A percentile compares a stretch with the other conserved stretches of the same genome.
Conservation (phyloP, 2,888 invertebrate genomes). For the Acronicta psi region DNA sequence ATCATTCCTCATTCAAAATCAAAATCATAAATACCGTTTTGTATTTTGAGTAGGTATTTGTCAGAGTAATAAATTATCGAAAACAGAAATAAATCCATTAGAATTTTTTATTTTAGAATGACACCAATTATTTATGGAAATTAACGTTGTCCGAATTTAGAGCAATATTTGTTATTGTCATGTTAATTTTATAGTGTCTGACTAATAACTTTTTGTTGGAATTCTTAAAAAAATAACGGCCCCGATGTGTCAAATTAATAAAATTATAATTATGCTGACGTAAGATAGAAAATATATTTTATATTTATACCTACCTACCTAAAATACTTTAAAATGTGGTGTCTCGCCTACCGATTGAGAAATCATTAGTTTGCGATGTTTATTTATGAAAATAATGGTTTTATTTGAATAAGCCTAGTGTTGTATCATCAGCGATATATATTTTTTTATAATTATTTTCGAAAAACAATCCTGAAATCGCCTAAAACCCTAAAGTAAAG, state of each 20-base stretch:
- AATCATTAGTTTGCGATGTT: conserved; percentile 26
- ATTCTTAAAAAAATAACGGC: conserved; percentile 31
- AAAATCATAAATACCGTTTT: conserved; percentile 13
- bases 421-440: conserved; percentile 17
- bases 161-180: conserved; percentile 68
- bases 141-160: conserved; percentile 64
- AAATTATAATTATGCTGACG: conserved; percentile 42
- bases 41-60: conserved; percentile 8
- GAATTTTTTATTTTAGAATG: conserved; percentile 49
- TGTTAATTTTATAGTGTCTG: conserved; percentile 69
- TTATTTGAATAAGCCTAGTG: conserved; percentile 24
- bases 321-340: conserved; percentile 25
- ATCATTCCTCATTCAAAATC: conserved; percentile 9
- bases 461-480: no score
- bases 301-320: conserved; percentile 18
- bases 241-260: conserved; percentile 41
- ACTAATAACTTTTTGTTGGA: conserved; percentile 44
- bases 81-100: conserved; percentile 36
- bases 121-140: conserved; percentile 56
- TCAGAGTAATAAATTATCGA: conserved; percentile 33
- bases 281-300: conserved; percentile 13
- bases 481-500: no score
- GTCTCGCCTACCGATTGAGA: conserved; percentile 12
- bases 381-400: conserved; percentile 22
- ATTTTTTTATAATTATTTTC: no score